Evolutionary conservation across 2,797 vertebrate genomes (phyloP), one percentile per base, ranked within the genome.

Genomic region (Cuculus canorus): DNA sequence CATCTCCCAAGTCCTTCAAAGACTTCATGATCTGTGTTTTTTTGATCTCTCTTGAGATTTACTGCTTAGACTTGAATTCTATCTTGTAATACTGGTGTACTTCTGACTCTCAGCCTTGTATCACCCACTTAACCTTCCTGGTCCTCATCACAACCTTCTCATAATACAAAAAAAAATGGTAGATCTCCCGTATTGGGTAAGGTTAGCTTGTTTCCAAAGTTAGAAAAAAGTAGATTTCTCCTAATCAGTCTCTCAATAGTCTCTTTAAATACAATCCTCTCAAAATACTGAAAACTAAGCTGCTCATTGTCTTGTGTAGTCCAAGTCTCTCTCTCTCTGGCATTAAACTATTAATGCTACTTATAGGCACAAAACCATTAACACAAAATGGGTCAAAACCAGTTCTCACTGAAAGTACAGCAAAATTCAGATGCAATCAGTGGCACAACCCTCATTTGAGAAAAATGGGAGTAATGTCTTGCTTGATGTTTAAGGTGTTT

Each of bases 341-440:
- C 77, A 71, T 93, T 95, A 84, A 91, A 94, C 66, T 91, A 30
- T 84, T 95, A 95, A 92, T 94, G 90, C 95, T 88, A 66, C 90
- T 96, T 96, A 93, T 24, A 50, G 52, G 24, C 75, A 82, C n/a
- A 52, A 86, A 85, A 93, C 37, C 23, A 75, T 37, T 71, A 61
- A 87, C 8, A 33, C 17, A 69, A 68, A 86, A 95, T 80, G 77
- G 68, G 52, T 93, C 88, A 92, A 80, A 94, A 94, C 12, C 33
- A 59, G 15, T 85, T 95, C 33, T 50, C 10, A 22, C 0, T 5
- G 27, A 59, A 88, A 64, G 23, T 32, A 54, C 6, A 13, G 37
- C 30, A 87, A 82, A 84, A 73, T 54, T 68, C 41, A 60, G 28
- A 30, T 53, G 0, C 73, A 85, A 82, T 82, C 47, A 41, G 12